Percentiles rank a stretch among this genome's conserved stretches.
phyloP scores from a whole-genome alignment of 2,113 vertebrate genomes.

The Dromiciops gliroides region DNA sequence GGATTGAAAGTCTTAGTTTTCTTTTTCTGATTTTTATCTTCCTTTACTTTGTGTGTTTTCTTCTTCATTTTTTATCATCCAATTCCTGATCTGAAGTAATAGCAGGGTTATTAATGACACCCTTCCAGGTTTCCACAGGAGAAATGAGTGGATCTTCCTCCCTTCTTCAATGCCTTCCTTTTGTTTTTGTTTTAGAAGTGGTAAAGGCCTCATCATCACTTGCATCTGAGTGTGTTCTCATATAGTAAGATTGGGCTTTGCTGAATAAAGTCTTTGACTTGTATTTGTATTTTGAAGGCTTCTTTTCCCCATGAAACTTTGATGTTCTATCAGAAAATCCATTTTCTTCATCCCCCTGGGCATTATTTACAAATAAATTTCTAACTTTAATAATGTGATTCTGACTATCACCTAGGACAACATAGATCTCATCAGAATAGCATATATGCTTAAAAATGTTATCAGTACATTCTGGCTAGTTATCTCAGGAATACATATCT shows the following conservation, averaged over 20 bases:
- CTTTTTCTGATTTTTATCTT: conserved; percentile 94
- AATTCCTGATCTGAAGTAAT: conserved; percentile 98
- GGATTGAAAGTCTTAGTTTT: conserved; percentile 91
- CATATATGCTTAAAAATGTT: conserved; percentile 92
- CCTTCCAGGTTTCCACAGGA: conserved; percentile 97
- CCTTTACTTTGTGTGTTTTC: conserved; percentile 95
- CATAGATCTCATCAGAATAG: conserved; percentile 93
- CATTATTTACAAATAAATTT: conserved; percentile 89
- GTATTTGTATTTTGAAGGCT: conserved; percentile 97
- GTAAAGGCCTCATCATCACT: conserved; percentile 95
- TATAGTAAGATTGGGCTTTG: conserved; percentile 96
- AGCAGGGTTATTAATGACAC: conserved; percentile 98
- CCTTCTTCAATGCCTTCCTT: conserved; percentile 95
- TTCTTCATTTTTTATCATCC: conserved; percentile 96
- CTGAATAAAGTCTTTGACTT: conserved; percentile 97
- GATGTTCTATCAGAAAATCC: conserved; percentile 91
- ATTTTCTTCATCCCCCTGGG: conserved; percentile 94
- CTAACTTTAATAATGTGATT: conserved; percentile 90
- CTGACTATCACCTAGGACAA: conserved; percentile 93
- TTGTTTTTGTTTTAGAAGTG: conserved; percentile 91
- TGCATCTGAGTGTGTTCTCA: conserved; percentile 95
- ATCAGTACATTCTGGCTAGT: conserved; percentile 95
- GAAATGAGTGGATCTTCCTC: conserved; percentile 98
- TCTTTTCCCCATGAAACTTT: conserved; percentile 88
- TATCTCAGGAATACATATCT: conserved; percentile 92